A percentile compares a stretch with the other conserved stretches of the same genome.
These are phyloP conservation scores for Albula goreensis DNA, from an alignment of 2,113 vertebrate species.

Conservation along the genomic window DNA sequence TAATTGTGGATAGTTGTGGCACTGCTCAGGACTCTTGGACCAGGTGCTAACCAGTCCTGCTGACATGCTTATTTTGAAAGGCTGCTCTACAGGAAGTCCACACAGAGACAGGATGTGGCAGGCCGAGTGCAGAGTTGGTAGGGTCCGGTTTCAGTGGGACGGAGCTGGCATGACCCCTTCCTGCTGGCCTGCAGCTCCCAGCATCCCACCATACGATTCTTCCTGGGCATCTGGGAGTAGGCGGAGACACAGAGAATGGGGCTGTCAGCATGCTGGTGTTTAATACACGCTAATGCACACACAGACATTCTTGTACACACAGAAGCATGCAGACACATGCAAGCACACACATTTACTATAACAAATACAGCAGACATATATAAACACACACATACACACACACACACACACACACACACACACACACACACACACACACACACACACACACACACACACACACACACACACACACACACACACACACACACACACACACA, in stretches of 20 bases:
- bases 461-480: neutral
- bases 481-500: neutral
- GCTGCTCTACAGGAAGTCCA: neutral
- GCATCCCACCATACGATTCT: neutral
- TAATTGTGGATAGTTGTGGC: too few species aligned
- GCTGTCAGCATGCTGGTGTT: neutral
- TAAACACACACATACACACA: neutral
- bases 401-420: too few species aligned
- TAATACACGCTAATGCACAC: neutral
- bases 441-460: too few species aligned
- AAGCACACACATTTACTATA: too few species aligned
- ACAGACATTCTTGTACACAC: neutral
- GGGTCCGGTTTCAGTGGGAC: neutral
- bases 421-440: too few species aligned
- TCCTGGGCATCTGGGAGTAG: constrained; percentile 10
- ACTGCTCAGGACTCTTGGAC: neutral
- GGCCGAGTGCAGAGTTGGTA: neutral
- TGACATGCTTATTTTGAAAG: neutral
- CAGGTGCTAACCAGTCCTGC: neutral
- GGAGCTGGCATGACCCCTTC: neutral
- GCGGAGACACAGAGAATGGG: neutral
- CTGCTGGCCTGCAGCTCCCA: neutral
- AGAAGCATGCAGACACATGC: neutral
- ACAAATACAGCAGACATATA: neutral
- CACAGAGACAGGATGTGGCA: neutral